phyloP scores from a whole-genome alignment of 2,113 vertebrate genomes.

The Pseudorasbora parva region DNA sequence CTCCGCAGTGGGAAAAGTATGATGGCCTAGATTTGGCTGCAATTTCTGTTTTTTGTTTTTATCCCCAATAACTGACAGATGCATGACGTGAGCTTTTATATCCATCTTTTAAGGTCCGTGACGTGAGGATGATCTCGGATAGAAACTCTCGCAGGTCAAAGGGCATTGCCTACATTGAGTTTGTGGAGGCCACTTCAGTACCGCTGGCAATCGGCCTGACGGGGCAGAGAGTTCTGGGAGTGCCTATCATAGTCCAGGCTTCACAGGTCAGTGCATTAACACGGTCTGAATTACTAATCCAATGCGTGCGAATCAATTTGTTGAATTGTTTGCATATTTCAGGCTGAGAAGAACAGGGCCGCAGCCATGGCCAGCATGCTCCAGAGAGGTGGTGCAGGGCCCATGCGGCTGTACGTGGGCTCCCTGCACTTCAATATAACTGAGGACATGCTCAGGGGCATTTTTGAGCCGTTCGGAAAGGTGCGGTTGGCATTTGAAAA shows the following conservation, averaged over 20 bases:
- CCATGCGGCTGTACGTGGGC: conserved; percentile 97
- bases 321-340: conserved; percentile 32
- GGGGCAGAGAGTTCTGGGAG: conserved; percentile 93
- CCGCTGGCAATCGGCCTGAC: conserved; percentile 96
- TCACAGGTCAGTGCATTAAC: conserved; percentile 84
- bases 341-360: conserved; percentile 98
- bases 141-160: conserved; percentile 97
- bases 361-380: conserved; percentile 93
- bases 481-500: conserved; percentile 66
- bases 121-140: conserved; percentile 97
- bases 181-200: conserved; percentile 95
- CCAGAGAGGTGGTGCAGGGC: conserved; percentile 95
- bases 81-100: not conserved
- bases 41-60: not conserved
- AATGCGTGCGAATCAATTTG: not conserved
- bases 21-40: not conserved
- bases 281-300: not conserved
- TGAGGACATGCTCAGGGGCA: conserved; percentile 97
- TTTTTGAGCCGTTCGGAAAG: conserved; percentile 97
- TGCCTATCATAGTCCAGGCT: conserved; percentile 97
- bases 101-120: conserved; percentile 83
- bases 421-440: conserved; percentile 98
- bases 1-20: conserved; percentile 96
- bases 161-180: conserved; percentile 97
- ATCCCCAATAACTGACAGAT: not conserved